Base-by-base conservation (phyloP, 2,888 invertebrate species). In the Iselma pallidipennis region DNA sequence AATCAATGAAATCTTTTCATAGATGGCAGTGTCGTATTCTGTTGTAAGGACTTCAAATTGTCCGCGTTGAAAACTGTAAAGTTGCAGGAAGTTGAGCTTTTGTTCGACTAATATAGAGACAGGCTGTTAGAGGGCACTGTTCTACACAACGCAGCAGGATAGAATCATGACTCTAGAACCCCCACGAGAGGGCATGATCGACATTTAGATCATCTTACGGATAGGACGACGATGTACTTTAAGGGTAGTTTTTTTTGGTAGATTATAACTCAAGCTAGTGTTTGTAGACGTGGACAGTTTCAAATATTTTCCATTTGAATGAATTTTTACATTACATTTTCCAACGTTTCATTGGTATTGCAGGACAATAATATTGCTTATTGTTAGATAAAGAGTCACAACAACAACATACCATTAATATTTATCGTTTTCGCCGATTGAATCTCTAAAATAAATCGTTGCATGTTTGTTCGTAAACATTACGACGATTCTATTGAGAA, bases 21-120 rank as follows among this genome's bases (percentile, higher is more conserved):
- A 62, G 62, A 62, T 62, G 62, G 58, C 62, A 54, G 23, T 54
- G 26, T 55, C 16, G 60, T 50, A 31, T 49, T 31, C n/a, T 14
- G 26, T 49, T 12, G 16, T 42, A 31, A 37, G 28, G 14, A 4
- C n/a, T 31, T 57, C 53, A 25, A 16, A 37, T 21, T 25, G 37
- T 45, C 55, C 61, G n/a, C n/a, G 53, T 57, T 49, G 31, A 52
- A n/a, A 42, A 52, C 42, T 57, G 55, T 29, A 57, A 42, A 23
- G 16, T n/a, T 19, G 51, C 49, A 61, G 53, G 57, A 61, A 57
- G 49, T 51, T 26, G 48, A 57, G 57, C 58, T 59, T 61, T 58
- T 54, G 50, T 54, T 49, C 19, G 55, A 12, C 2, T 58, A 50
- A 55, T 59, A 51, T 16, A 12, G 10, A 42, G 48, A 14, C 10